phyloP scores from a whole-genome alignment of 2,888 invertebrate species.

The Rhingia campestris region DNA sequence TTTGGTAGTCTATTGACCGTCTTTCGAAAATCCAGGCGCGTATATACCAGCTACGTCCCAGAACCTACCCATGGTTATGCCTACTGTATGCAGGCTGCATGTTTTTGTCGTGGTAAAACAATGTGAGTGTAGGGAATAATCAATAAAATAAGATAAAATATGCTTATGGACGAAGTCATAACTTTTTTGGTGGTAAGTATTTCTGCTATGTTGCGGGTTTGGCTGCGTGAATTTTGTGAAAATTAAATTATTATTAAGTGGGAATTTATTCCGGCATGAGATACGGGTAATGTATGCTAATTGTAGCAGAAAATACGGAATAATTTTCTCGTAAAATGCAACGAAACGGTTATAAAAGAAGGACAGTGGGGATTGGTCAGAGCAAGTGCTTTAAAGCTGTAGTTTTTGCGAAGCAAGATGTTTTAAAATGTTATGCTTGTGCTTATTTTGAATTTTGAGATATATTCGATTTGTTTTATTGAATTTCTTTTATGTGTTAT shows the following conservation, averaged over 20 bases:
- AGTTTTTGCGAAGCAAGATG: too few species aligned
- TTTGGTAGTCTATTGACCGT: too few species aligned
- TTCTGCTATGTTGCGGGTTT: slow-evolving; percentile 11
- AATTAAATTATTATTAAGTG: slow-evolving; percentile 58
- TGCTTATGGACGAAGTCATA: slow-evolving; percentile 53
- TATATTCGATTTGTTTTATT: too few species aligned
- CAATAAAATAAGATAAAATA: slow-evolving; percentile 53
- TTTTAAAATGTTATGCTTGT: too few species aligned
- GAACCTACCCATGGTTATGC: too few species aligned
- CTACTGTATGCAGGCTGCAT: neutral
- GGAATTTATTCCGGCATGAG: slow-evolving; percentile 53
- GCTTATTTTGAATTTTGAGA: too few species aligned
- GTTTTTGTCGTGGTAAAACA: slow-evolving; percentile 7
- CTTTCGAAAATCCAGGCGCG: too few species aligned
- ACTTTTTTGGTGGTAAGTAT: slow-evolving; percentile 31
- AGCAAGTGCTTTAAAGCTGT: too few species aligned
- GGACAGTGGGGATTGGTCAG: neutral
- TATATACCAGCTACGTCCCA: too few species aligned
- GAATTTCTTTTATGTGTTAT: too few species aligned
- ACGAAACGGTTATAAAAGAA: neutral
- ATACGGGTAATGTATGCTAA: slow-evolving; percentile 47
- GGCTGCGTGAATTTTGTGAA: slow-evolving; percentile 38
- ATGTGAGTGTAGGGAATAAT: slow-evolving; percentile 38
- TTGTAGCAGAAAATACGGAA: slow-evolving; percentile 42
- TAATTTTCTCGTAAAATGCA: slow-evolving; percentile 36